These are phyloP conservation scores for Cryptocephalus primarius DNA, from an alignment of 2,888 invertebrate genomes.

Conservation along the genomic window DNA sequence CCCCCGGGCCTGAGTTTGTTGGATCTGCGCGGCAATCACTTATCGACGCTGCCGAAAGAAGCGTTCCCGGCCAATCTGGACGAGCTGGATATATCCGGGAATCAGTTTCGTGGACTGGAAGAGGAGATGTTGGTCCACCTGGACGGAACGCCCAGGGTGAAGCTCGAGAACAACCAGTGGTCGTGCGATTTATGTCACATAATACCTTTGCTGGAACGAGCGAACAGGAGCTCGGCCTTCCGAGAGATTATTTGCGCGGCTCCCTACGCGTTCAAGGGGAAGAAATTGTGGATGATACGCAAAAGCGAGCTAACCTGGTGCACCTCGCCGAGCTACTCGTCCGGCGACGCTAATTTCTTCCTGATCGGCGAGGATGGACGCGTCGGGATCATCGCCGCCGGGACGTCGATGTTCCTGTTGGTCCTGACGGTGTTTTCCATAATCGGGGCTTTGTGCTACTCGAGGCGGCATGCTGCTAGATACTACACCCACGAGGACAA, in stretches of 20 bases:
- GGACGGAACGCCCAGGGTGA: constrained; percentile 23
- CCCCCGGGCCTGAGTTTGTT: constrained; percentile 45
- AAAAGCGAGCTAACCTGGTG: constrained; percentile 40
- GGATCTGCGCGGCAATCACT: constrained; percentile 62
- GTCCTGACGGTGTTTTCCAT: constrained; percentile 38
- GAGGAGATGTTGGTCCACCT: constrained; percentile 37
- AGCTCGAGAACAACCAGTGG: constrained; percentile 54
- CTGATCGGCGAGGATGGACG: constrained; percentile 43
- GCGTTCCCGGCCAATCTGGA: constrained; percentile 45
- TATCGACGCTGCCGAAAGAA: constrained; percentile 44
- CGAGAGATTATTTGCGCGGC: constrained; percentile 46
- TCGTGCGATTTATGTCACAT: constrained; percentile 58
- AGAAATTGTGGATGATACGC: constrained; percentile 33
- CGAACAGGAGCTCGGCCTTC: constrained; percentile 42
- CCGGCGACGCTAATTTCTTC: constrained; percentile 39
- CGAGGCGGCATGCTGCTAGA: constrained; percentile 60
- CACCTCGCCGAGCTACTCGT: constrained; percentile 43
- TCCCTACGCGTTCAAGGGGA: constrained; percentile 48
- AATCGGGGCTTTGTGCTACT: constrained; percentile 49
- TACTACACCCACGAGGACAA: constrained; percentile 76
- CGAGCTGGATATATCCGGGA: constrained; percentile 61
- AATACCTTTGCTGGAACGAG: constrained; percentile 47
- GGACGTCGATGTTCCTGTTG: constrained; percentile 45
- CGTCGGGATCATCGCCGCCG: constrained; percentile 42
- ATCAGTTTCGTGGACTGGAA: constrained; percentile 54